Percentiles rank a stretch among this genome's conserved stretches.
Conservation (phyloP, 1,140 invertebrate species). For the Lanistes nyassanus region DNA sequence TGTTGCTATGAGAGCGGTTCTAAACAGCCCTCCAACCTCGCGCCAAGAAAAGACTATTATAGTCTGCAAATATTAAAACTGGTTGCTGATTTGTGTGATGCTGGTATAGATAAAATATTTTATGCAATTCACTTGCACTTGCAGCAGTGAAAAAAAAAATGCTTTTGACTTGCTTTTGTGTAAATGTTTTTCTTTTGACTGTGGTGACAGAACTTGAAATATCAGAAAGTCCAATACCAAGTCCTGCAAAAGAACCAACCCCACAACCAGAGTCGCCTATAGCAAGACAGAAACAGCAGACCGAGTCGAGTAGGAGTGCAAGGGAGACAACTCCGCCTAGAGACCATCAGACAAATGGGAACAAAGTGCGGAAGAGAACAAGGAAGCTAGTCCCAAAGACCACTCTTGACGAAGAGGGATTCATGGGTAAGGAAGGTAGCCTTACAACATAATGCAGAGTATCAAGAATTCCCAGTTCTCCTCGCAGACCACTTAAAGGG, state of each 20-base stretch:
- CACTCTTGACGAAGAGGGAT: constrained; percentile 58
- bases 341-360: constrained; percentile 11
- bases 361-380: constrained; percentile 38
- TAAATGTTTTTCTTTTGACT: background rate
- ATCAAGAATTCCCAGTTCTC: too few species aligned
- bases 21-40: too few species aligned
- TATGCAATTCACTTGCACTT: too few species aligned
- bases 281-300: constrained; percentile 22
- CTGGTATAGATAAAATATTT: too few species aligned
- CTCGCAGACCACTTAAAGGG: too few species aligned
- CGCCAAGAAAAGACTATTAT: too few species aligned
- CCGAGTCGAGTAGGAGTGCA: background rate
- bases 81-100: too few species aligned
- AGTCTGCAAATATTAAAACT: too few species aligned
- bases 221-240: constrained; percentile 38
- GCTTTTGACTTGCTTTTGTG: background rate
- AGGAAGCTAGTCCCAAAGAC: constrained; percentile 55
- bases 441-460: too few species aligned
- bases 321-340: background rate
- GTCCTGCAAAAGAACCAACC: constrained; percentile 36
- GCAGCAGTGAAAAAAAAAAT: too few species aligned
- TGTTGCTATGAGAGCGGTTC: too few species aligned
- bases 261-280: constrained; percentile 36
- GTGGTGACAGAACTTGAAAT: constrained; percentile 43
- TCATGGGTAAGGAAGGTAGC: constrained; percentile 61